Evolutionary conservation across 23 tunicate species (phyloP), one percentile per base, ranked within the genome.

Genomic region (Halocynthia roretzi): DNA sequence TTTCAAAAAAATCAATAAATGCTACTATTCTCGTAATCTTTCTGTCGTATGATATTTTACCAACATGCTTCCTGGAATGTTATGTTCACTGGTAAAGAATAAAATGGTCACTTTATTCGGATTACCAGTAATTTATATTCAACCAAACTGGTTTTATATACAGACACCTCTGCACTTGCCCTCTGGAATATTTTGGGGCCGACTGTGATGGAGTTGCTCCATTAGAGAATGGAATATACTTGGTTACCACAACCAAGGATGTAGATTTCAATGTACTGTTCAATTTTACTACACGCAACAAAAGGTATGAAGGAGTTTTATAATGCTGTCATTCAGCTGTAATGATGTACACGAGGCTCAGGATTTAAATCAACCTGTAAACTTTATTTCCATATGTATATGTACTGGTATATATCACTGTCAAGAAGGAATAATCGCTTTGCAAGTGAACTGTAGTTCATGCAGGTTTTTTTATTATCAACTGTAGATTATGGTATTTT

Each of bases 131-230:
- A 65, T 65, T 15, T 65, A 65, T 15, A 65, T 20, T 11, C 22
- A 65, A 10, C 70, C 0, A 6, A 65, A 15, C 14, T 10, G 19
- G 31, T 10, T 20, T 65, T 5, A 15, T 20, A 65, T 65, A 20
- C 70, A 65, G 70, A 48, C 48, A 65, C 10, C 22, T 20, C 22
- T 65, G 70, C 31, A 65, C 19, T 65, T 65, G 70, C 19, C 22
- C 70, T 20, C 5, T 0, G 2, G 48, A 65, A 5, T 65, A 65
- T 15, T 9, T 48, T 0, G 70, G 70, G 31, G 48, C 70, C 0
- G 22, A 65, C 31, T 65, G 70, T 15, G 70, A 48, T 9, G 70
- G 5, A 5, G 22, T 20, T 65, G 10, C 31, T 11, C 70, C 31
- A 10, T 48, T 15, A 10, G n/a, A 65, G 31, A 65, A 15, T 65